Evolutionary conservation across 2,113 vertebrate genomes (phyloP).

Genomic region (Cyprinodon tularosa): DNA sequence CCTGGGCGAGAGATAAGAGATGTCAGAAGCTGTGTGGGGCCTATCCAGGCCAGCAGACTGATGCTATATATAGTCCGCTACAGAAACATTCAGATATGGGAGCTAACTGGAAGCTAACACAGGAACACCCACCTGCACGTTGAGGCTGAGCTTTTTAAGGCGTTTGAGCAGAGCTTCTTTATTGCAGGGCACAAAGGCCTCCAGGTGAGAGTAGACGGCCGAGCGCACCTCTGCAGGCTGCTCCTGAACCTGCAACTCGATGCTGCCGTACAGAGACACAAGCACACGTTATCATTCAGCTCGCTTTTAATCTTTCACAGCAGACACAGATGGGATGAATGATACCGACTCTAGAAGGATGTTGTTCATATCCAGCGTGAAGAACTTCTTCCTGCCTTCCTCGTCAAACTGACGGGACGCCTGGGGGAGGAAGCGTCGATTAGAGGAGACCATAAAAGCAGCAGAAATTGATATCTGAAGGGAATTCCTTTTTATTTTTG

Average conservation of each 20-base stretch:
- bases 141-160: constrained; percentile 96
- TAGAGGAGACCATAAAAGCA: too few relatives aligned
- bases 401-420: constrained; percentile 95
- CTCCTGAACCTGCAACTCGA: constrained; percentile 96
- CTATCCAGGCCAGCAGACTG: background rate
- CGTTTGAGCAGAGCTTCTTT: constrained; percentile 96
- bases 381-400: constrained; percentile 99
- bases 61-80: constrained; percentile 18
- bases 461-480: too few relatives aligned
- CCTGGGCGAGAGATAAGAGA: constrained; percentile 73
- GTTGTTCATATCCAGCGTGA: constrained; percentile 99
- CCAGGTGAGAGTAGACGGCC: constrained; percentile 91
- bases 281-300: background rate
- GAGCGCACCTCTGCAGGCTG: constrained; percentile 83
- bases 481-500: too few relatives aligned
- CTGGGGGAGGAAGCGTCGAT: constrained; percentile 66
- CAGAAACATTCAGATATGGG: background rate
- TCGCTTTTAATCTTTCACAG: background rate
- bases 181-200: constrained; percentile 97
- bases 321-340: background rate
- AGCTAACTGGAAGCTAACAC: background rate
- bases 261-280: constrained; percentile 76
- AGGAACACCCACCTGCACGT: constrained; percentile 87
- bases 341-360: constrained; percentile 96
- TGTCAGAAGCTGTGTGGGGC: background rate